A percentile compares a stretch with the other conserved stretches of the same genome.
Conservation (phyloP, 1,140 invertebrate genomes). For the Apis laboriosa region DNA sequence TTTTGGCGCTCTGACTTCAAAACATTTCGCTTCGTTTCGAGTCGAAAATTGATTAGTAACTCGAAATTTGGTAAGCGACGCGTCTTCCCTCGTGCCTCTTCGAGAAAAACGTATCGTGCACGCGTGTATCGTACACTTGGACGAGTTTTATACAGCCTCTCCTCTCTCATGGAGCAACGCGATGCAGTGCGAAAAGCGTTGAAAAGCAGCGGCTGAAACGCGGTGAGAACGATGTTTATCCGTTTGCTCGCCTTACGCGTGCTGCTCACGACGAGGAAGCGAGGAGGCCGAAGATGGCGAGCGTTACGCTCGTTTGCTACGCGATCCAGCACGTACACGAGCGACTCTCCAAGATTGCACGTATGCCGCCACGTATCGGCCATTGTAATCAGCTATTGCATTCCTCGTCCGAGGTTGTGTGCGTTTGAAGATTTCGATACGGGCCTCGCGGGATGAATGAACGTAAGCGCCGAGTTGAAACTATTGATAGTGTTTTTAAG, state of each 20-base stretch:
- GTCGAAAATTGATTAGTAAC: no score
- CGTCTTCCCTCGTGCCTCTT: no score
- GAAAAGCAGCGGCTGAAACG: not conserved
- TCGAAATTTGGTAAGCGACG: no score
- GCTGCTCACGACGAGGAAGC: constrained; percentile 38
- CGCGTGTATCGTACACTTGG: no score
- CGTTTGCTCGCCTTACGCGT: constrained; percentile 8
- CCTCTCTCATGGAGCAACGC: not conserved
- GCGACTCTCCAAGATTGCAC: not conserved
- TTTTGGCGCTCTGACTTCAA: no score
- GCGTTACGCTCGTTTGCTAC: constrained; percentile 30
- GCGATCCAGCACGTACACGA: constrained; percentile 43
- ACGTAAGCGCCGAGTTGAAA: not conserved
- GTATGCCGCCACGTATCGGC: constrained; percentile 44
- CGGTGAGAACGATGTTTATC: not conserved
- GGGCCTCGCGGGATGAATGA: not conserved
- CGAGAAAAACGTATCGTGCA: no score
- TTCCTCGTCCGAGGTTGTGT: constrained; percentile 29
- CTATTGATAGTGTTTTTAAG: not conserved
- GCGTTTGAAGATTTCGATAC: not conserved
- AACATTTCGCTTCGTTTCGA: no score
- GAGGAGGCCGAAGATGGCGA: constrained; percentile 24
- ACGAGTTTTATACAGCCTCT: no score
- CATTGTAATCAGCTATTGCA: constrained; percentile 53
- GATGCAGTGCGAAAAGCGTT: not conserved